A percentile compares a stretch with the other conserved stretches of the same genome.
Conservation (phyloP, 2,888 invertebrate species). For the Odontocolon sp. region DNA sequence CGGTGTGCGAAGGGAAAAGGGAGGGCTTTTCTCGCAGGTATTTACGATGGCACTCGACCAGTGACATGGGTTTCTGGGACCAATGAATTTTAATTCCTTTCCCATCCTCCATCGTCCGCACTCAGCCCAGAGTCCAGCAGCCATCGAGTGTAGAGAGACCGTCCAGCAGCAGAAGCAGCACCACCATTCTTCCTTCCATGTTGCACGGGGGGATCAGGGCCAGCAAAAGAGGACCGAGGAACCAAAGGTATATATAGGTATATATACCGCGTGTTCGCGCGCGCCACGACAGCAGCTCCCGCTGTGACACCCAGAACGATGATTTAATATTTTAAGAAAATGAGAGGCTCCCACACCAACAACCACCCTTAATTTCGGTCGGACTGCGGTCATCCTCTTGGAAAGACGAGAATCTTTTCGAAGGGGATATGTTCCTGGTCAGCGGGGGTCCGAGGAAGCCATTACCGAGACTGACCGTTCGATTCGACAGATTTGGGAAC, state of each 20-base stretch:
- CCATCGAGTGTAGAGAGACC: conserved; percentile 10
- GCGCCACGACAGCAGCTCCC: conserved; percentile 71
- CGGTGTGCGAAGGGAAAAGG: conserved; percentile 13
- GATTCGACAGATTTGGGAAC: conserved; percentile 71
- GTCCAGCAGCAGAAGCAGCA: conserved; percentile 49
- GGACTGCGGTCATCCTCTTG: conserved; percentile 3
- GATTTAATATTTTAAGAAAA: conserved; percentile 81
- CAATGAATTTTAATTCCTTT: conserved; percentile 80
- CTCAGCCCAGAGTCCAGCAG: conserved; percentile 39
- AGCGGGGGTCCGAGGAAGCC: conserved; percentile 76
- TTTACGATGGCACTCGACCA: conserved; percentile 80
- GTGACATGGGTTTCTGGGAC: conserved; percentile 80
- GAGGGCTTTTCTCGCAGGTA: conserved; percentile 71
- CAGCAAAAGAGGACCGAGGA: conserved; percentile 20
- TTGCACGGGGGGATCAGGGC: conserved; percentile 33
- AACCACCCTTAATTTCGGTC: conserved; percentile 57
- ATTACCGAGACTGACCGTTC: conserved; percentile 71
- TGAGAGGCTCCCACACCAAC: conserved; percentile 75
- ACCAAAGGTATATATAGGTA: conserved; percentile 35
- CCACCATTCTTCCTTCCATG: conserved; percentile 66
- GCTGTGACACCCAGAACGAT: conserved; percentile 79
- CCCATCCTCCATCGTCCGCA: conserved; percentile 54
- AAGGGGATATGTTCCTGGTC: conserved; percentile 71
- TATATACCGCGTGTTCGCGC: conserved; percentile 37
- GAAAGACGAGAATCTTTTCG: conserved; percentile 53